Base-by-base conservation (phyloP, 2,888 invertebrate genomes). In the Therioaphis trifolii region DNA sequence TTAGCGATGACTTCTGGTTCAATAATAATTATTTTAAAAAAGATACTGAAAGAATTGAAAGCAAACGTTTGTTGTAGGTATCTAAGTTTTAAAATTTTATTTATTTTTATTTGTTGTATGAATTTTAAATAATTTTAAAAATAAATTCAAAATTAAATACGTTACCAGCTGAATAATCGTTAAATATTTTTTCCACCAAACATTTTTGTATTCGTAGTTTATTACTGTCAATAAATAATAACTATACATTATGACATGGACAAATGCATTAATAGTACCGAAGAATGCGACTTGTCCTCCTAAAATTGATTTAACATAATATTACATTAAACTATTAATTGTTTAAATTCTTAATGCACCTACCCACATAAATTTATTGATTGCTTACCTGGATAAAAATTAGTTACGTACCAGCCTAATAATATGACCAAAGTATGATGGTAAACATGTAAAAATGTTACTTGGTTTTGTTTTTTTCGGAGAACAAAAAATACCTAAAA, bases 371-470 rank as follows among this genome's bases (percentile, higher is more conserved):
- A 9, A 27, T 5, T 14, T 29, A 27, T 15, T 21, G 58, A 18
- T 7, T 27, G 1, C 35, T 40, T 84, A 85, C 85, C 85, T 84
- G 85, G 71, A 49, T 69, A 75, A 88, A 93, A 95, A 88, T 94
- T 94, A 27, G 93, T 90, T 72, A 94, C 94, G 27, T 93, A 92
- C 95, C 95, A 95, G 0, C 93, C 93, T 88, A 94, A 92, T 85
- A 94, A 89, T 43, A 94, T 95, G 89, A 94, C 94, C 88, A 93
- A 90, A 2, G 93, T 91, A 88, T 97, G 97, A 89, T 97, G 97
- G 87, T 96, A 96, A n/a, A 97, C 93, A 88, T 97, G 97, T 27
- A 97, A 91, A 88, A 95, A 94, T 0, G 95, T 93, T 40, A 97
- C 93, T 89, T 97, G 97, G 84, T 93, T 93, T 87, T 94, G 93